These are phyloP conservation scores for Neoniphon sammara DNA, from an alignment of 2,797 vertebrate genomes.

Conservation along the genomic window DNA sequence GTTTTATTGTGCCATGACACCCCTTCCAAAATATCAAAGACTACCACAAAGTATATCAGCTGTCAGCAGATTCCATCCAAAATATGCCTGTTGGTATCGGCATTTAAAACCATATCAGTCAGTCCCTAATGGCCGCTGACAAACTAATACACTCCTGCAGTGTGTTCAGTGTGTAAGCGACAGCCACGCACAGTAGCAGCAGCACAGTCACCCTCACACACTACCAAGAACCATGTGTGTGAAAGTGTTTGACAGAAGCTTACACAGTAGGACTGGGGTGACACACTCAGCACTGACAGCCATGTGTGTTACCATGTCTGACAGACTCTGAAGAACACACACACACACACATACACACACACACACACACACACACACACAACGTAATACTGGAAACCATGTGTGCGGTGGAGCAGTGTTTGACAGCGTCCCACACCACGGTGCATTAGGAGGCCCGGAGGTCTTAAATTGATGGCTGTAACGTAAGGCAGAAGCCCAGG, in stretches of 20 bases:
- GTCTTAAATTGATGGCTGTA: conserved; percentile 60
- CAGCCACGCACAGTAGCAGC: conserved; percentile 43
- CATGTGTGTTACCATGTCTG: conserved; percentile 45
- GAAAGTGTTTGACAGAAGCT: conserved; percentile 46
- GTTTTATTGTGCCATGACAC: no score
- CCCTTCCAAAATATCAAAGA: no score
- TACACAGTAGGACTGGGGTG: conserved; percentile 37
- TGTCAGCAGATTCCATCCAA: background rate
- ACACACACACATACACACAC: conserved; percentile 13
- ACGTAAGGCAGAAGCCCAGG: conserved; percentile 62
- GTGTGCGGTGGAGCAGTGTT: conserved; percentile 40
- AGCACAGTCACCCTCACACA: conserved; percentile 18
- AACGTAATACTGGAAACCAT: conserved; percentile 43
- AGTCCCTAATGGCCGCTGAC: background rate
- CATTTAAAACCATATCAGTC: background rate
- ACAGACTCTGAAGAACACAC: conserved; percentile 30
- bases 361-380: conserved; percentile 18
- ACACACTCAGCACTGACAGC: conserved; percentile 44
- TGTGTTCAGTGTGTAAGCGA: background rate
- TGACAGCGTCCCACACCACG: conserved; percentile 33
- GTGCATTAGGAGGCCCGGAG: conserved; percentile 43
- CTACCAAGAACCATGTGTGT: conserved; percentile 50
- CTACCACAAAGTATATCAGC: no score
- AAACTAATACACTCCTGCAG: conserved; percentile 5
- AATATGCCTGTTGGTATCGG: background rate